A percentile compares a stretch with the other conserved stretches of the same genome.
These are phyloP conservation scores for pig (Sus scrofa) DNA, from an alignment of 2,113 vertebrate genomes.

Conservation along the genomic window T2T-Sscrofa CM000812.6:19051001-19051500, in stretches of 20 bases:
- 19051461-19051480: not conserved
- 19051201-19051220: not conserved
- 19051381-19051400: not conserved
- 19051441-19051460: not conserved
- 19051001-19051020: not conserved
- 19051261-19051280: not conserved
- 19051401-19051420: not conserved
- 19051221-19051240: not conserved
- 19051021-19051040: not conserved
- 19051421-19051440: not conserved
- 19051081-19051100: not conserved
- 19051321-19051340: not conserved
- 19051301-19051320: not conserved
- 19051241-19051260: not conserved
- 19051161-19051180: not conserved
- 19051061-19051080: not conserved
- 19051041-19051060: not conserved
- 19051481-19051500: not conserved
- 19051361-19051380: not conserved
- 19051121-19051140: not conserved
- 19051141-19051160: not conserved
- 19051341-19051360: not conserved
- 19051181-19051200: not conserved
- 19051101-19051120: not conserved
- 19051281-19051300: not conserved